Conservation (phyloP, 2,113 vertebrate genomes). For the Gavia stellata region DNA sequence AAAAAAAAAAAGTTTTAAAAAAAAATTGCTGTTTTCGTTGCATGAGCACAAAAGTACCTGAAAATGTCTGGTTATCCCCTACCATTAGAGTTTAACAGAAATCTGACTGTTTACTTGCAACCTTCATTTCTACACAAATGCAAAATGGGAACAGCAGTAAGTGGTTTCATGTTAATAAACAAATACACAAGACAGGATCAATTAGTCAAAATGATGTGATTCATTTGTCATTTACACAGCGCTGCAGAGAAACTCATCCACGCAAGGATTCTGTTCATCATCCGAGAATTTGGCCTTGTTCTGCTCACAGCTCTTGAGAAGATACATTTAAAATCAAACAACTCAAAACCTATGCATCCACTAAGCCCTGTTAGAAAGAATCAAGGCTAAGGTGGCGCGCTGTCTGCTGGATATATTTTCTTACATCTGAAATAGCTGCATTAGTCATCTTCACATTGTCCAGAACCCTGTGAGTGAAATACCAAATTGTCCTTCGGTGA, state of each 20-base stretch:
- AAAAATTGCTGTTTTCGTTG: background rate
- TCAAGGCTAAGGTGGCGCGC: background rate
- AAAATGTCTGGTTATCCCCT: background rate
- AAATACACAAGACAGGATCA: slow-evolving; percentile 36
- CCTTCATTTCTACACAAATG: background rate
- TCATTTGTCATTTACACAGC: slow-evolving; percentile 2
- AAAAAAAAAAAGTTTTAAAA: background rate
- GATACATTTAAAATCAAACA: background rate
- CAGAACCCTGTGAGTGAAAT: background rate
- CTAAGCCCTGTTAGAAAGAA: background rate
- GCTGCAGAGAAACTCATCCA: background rate
- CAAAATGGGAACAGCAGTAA: background rate
- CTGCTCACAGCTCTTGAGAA: background rate
- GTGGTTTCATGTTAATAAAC: slow-evolving; percentile 33
- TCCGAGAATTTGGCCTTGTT: background rate
- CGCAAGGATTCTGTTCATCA: background rate
- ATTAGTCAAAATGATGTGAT: slow-evolving; percentile 42
- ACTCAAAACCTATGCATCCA: background rate
- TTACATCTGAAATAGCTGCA: slow-evolving; percentile 21
- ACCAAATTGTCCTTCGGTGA: background rate
- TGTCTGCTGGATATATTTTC: background rate
- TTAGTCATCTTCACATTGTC: slow-evolving; percentile 40
- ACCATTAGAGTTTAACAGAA: background rate
- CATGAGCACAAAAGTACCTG: background rate
- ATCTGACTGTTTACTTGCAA: background rate